Evolutionary conservation across 2,888 invertebrate genomes (phyloP).

Genomic region (Parascotia fuliginaria): DNA sequence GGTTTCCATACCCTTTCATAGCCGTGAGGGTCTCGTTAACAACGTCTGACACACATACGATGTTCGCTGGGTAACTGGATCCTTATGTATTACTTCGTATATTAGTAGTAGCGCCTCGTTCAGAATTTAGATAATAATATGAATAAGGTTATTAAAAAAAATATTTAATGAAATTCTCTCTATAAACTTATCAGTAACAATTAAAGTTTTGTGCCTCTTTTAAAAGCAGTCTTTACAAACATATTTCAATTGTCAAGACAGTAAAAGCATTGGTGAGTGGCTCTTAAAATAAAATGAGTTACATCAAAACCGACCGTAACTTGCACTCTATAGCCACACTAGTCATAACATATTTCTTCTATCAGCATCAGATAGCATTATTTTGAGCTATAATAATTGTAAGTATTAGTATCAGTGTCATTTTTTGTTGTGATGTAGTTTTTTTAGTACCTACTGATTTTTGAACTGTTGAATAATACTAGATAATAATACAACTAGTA

Average conservation of each 20-base stretch:
- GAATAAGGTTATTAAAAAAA: no score
- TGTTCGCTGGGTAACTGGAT: not conserved
- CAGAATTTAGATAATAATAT: no score
- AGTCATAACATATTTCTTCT: conserved; percentile 3
- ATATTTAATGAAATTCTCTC: no score
- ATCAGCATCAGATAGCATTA: not conserved
- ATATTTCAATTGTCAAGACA: conserved; percentile 19
- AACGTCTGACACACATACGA: not conserved
- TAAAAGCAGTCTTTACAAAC: conserved; percentile 8
- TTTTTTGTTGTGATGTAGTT: not conserved
- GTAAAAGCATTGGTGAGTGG: conserved; percentile 22
- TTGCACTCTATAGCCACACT: conserved; percentile 11
- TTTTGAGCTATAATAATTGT: not conserved
- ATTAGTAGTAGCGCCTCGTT: no score
- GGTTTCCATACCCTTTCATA: conserved; percentile 8
- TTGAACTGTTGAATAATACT: no score
- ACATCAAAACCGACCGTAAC: conserved; percentile 17
- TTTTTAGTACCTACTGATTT: not conserved
- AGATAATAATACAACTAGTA: no score
- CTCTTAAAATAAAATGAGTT: conserved; percentile 15
- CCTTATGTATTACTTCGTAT: not conserved
- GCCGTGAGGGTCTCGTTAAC: conserved; percentile 9
- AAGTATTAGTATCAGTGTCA: not conserved
- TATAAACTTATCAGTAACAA: no score
- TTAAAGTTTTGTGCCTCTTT: no score